These are phyloP conservation scores for Semicossyphus pulcher DNA, from an alignment of 2,113 vertebrate species.

Conservation along the genomic window DNA sequence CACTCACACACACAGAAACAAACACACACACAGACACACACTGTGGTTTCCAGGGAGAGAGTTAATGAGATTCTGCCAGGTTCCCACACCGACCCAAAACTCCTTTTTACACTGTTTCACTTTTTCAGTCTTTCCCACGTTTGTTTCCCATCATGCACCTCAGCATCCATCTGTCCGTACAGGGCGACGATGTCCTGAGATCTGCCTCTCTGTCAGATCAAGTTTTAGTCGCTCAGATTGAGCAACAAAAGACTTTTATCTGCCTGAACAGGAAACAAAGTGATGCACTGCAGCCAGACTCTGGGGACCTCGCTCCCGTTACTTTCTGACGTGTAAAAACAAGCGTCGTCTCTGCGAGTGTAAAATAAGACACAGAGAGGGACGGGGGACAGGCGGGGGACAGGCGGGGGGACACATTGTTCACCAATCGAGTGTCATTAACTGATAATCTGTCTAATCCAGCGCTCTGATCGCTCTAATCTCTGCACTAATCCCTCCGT, in stretches of 20 bases:
- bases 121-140: constrained; percentile 6
- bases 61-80: constrained; percentile 72
- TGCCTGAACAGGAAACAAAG: too few species aligned
- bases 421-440: constrained; percentile 60
- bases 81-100: constrained; percentile 63
- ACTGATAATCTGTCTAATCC: constrained; percentile 82
- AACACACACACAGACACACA: constrained; percentile 45
- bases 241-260: too few species aligned
- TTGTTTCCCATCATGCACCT: constrained; percentile 17
- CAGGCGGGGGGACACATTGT: constrained; percentile 34
- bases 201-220: too few species aligned
- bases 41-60: constrained; percentile 64
- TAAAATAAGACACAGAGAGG: constrained; percentile 54
- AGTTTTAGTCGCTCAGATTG: too few species aligned
- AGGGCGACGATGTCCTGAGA: too few species aligned
- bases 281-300: too few species aligned
- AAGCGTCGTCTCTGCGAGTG: not conserved
- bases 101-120: not conserved
- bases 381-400: constrained; percentile 17
- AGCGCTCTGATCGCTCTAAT: constrained; percentile 89
- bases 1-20: constrained; percentile 22
- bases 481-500: constrained; percentile 88
- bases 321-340: too few species aligned
- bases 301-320: too few species aligned
- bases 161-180: too few species aligned